Percentiles rank a stretch among this genome's conserved stretches.
phyloP scores from a whole-genome alignment of 2,888 invertebrate species.

The Autographa pulchrina region DNA sequence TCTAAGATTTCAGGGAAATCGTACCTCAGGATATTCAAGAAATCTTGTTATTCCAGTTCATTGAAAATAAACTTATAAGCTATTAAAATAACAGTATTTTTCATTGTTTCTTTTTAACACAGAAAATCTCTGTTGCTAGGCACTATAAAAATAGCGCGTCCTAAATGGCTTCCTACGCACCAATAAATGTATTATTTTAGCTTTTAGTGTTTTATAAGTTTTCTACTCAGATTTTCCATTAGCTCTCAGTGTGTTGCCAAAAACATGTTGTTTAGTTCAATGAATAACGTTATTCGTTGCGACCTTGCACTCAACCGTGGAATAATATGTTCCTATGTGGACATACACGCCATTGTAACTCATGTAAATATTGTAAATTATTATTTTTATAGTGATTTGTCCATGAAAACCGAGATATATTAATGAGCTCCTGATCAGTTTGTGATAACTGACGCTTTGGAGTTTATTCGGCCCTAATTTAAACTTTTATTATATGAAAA shows the following conservation, averaged over 20 bases:
- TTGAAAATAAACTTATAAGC: background rate
- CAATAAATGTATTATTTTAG: conserved; percentile 22
- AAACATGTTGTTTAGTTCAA: conserved; percentile 19
- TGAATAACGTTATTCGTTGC: conserved; percentile 8
- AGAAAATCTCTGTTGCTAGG: background rate
- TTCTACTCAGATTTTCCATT: conserved; percentile 23
- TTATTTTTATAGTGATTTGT: background rate
- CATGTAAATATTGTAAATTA: conserved; percentile 1
- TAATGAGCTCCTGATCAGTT: background rate
- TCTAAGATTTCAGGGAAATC: no score
- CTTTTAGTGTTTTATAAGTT: background rate
- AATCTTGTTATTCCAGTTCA: background rate
- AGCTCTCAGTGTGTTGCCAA: conserved; percentile 20
- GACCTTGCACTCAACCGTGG: conserved; percentile 37
- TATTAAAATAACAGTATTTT: background rate
- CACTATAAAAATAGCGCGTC: conserved; percentile 13
- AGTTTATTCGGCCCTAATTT: background rate
- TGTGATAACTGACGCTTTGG: background rate
- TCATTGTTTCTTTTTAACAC: background rate
- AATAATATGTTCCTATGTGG: conserved; percentile 19
- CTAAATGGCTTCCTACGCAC: conserved; percentile 18
- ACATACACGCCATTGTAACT: conserved; percentile 13
- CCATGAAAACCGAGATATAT: background rate
- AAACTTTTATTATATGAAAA: background rate
- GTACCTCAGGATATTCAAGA: no score